Evolutionary conservation across 1,140 invertebrate genomes (phyloP).

Genomic region (Trachelipus rathkii): DNA sequence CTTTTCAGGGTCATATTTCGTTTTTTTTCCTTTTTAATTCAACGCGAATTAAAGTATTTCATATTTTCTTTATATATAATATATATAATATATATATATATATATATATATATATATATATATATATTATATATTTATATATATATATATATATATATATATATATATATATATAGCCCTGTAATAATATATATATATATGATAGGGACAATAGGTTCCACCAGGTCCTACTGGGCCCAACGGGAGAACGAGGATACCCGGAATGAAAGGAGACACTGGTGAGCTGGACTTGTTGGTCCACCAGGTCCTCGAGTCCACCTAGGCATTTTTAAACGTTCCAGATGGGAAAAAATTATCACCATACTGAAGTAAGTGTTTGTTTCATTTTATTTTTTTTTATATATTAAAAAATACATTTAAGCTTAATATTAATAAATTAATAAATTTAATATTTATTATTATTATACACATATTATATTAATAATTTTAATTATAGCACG

Average conservation of each 20-base stretch:
- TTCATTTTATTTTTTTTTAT: no score
- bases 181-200: no score
- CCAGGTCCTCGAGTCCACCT: slow-evolving; percentile 36
- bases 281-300: slow-evolving; percentile 35
- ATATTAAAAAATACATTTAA: no score
- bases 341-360: slow-evolving; percentile 36
- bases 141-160: neutral
- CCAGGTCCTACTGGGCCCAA: slow-evolving; percentile 10
- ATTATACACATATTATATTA: no score
- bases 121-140: neutral
- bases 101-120: neutral
- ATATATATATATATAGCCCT: neutral
- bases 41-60: no score
- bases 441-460: no score
- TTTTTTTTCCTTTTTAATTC: no score
- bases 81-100: slow-evolving; percentile 47
- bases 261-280: slow-evolving; percentile 38
- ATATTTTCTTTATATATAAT: no score
- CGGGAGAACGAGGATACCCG: slow-evolving; percentile 21
- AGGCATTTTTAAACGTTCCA: slow-evolving; percentile 30
- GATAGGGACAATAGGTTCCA: slow-evolving; percentile 46
- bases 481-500: no score
- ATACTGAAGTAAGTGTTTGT: slow-evolving; percentile 36
- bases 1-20: no score
- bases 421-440: no score